Evolutionary conservation across 2,797 vertebrate genomes (phyloP), one percentile per base, ranked within the genome.

Genomic region (Hemibagrus guttatus): DNA sequence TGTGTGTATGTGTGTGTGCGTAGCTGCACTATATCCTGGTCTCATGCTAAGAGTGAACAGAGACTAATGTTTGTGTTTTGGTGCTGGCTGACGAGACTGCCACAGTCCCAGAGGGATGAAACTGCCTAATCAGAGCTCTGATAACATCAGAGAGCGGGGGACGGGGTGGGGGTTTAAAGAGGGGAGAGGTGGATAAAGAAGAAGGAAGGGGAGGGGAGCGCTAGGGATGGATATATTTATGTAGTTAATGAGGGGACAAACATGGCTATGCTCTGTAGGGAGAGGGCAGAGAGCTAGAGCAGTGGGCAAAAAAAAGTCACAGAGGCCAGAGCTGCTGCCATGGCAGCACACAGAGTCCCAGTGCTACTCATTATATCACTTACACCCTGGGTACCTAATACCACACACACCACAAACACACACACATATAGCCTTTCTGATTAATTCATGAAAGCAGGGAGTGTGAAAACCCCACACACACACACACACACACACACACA

Each of bases 381-480:
- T 94, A 94, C 94, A 96, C 96, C 95, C 95, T 95, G 93, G 94
- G 96, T 95, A 95, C 96, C 95, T 92, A 94, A 95, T 96, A 95
- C 95, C 93, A 91, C 90, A 95, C 96, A 96, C 72, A 85, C 76
- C 78, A 76, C 39, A 81, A 56, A 81, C 54, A 84, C 64, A 81
- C 35, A 80, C 68, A 81, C 54, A 81, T 59, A 63, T 71, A 61
- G 96, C 95, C 96, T 95, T 95, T 90, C 95, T 97, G 96, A 97
- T 97, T 97, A 97, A 98, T 97, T 97, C 96, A 98, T 97, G 96
- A 96, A 96, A 96, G 93, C 95, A 95, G 93, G 90, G 93, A 95
- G 93, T 94, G 94, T 95, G 97, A n/a, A n/a, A n/a, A n/a, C n/a
- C n/a, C n/a, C 71, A 75, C 35, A 58, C 83, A 87, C 71, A 84